Evolutionary conservation across 2,888 invertebrate genomes (phyloP).

Genomic region (Mystacides longicornis): DNA sequence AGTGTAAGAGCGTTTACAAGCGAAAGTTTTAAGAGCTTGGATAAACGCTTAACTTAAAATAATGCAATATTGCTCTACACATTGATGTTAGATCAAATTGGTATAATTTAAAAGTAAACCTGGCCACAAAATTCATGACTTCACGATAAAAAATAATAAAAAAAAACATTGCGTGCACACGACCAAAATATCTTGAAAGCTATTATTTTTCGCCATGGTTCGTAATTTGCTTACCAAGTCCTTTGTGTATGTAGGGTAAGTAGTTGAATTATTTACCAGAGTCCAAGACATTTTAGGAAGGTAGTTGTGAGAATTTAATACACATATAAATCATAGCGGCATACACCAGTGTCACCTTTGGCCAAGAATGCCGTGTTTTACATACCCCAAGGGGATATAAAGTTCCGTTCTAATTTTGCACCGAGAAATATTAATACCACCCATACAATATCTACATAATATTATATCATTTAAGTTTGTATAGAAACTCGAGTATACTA

Average conservation of each 20-base stretch:
- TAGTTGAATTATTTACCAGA: neutral
- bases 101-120: neutral
- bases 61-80: neutral
- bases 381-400: conserved; percentile 14
- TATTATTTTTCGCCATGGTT: neutral
- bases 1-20: too few species aligned
- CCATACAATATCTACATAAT: too few species aligned
- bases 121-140: neutral
- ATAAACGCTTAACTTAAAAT: too few species aligned
- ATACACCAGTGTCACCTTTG: conserved; percentile 19
- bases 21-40: too few species aligned
- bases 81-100: neutral
- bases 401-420: conserved; percentile 13
- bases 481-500: too few species aligned
- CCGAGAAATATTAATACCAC: conserved; percentile 1
- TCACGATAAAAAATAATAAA: conserved; percentile 3
- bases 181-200: neutral
- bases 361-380: conserved; percentile 15
- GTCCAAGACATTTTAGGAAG: neutral
- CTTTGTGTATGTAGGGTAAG: conserved; percentile 1
- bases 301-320: conserved; percentile 14
- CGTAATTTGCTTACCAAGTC: conserved; percentile 5
- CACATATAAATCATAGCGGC: conserved; percentile 18
- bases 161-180: conserved; percentile 2
- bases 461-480: too few species aligned